A percentile compares a stretch with the other conserved stretches of the same genome.
These are phyloP conservation scores for Clanis bilineata DNA, from an alignment of 2,888 invertebrate species.

Conservation along the genomic window DNA sequence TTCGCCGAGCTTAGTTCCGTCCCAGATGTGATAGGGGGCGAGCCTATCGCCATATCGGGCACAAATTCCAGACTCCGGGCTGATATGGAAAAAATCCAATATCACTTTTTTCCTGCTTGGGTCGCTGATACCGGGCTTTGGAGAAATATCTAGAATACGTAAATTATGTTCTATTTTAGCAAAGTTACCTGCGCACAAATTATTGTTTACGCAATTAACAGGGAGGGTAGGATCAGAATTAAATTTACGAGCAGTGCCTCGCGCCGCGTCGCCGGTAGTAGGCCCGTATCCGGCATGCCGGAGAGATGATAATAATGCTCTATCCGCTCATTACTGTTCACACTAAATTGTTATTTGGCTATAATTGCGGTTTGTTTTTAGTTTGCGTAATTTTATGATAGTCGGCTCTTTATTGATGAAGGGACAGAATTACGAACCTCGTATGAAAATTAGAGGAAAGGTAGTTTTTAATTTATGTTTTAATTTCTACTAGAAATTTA, in stretches of 20 bases:
- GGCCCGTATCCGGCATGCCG: constrained; percentile 35
- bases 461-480: not conserved
- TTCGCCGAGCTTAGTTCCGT: no score
- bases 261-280: constrained; percentile 35
- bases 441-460: not conserved
- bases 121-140: no score
- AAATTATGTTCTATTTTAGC: not conserved
- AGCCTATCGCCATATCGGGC: no score
- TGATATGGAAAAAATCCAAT: no score
- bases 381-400: not conserved
- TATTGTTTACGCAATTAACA: constrained; percentile 16
- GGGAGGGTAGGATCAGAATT: constrained; percentile 43
- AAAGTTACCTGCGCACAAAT: constrained; percentile 9
- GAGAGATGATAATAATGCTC: constrained; percentile 46
- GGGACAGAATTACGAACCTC: not conserved
- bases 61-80: no score
- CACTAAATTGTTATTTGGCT: constrained; percentile 50
- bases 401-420: not conserved
- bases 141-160: no score
- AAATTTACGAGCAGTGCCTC: constrained; percentile 52
- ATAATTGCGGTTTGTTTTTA: constrained; percentile 21
- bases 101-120: no score
- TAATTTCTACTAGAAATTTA: not conserved
- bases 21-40: no score
- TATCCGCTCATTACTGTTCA: constrained; percentile 53